Evolutionary conservation across 2,888 invertebrate genomes (phyloP).

Genomic region (Panopea generosa): DNA sequence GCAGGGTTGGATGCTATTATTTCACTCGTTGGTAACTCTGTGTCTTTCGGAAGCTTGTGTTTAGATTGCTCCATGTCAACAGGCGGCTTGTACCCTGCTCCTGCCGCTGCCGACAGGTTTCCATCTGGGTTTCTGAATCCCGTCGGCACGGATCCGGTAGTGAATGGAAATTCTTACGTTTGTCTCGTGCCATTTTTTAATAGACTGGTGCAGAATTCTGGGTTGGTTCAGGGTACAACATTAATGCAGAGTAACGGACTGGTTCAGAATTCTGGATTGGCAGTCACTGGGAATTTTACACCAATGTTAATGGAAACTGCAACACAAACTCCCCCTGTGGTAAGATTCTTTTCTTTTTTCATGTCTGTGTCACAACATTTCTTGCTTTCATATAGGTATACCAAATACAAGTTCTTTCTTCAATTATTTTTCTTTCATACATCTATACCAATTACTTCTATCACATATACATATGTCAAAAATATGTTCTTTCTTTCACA

Average conservation of each 20-base stretch:
- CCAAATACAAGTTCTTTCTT: no score
- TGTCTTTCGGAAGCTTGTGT: slow-evolving; percentile 12
- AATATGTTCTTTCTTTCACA: no score
- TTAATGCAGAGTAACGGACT: slow-evolving; percentile 49
- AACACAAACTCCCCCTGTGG: slow-evolving; percentile 69
- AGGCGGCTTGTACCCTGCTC: slow-evolving; percentile 57
- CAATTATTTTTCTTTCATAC: no score
- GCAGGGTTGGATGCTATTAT: not conserved
- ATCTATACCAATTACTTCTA: no score
- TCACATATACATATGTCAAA: no score
- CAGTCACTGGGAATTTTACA: slow-evolving; percentile 54
- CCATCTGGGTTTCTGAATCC: slow-evolving; percentile 54
- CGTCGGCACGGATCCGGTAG: slow-evolving; percentile 49
- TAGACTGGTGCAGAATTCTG: slow-evolving; percentile 59
- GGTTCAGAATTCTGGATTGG: slow-evolving; percentile 51
- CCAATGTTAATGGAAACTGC: slow-evolving; percentile 71
- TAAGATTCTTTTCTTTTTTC: slow-evolving; percentile 40
- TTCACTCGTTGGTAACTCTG: slow-evolving; percentile 6
- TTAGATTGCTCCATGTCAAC: slow-evolving; percentile 49
- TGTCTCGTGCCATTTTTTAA: slow-evolving; percentile 64
- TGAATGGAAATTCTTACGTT: slow-evolving; percentile 52
- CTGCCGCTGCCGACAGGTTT: slow-evolving; percentile 53
- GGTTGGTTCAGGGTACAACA: slow-evolving; percentile 46
- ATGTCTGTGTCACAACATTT: no score
- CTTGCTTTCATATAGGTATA: no score